phyloP scores from a whole-genome alignment of 2,113 vertebrate genomes.

The Caretta caretta region DNA sequence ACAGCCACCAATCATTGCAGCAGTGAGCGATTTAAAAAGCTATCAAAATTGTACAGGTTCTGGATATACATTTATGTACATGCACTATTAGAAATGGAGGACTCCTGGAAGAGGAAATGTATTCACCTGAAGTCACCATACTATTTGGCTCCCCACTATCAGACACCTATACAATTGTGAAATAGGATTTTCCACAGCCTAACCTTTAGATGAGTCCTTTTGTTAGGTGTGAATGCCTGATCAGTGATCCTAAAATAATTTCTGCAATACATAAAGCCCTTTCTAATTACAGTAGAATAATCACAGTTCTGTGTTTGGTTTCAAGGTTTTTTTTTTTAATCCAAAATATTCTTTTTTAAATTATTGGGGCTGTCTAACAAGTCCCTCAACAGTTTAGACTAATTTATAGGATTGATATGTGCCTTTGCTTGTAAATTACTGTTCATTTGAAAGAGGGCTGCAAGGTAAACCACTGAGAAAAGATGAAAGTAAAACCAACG shows the following conservation, averaged over 20 bases:
- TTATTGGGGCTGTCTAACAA: background rate
- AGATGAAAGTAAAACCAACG: background rate
- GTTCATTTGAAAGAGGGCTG: background rate
- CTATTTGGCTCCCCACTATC: background rate
- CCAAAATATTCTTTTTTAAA: background rate
- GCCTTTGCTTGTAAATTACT: background rate
- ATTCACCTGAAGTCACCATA: background rate
- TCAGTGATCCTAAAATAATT: background rate
- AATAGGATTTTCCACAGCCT: background rate
- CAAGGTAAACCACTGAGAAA: background rate
- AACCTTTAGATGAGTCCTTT: background rate
- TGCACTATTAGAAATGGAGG: background rate
- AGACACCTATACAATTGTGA: background rate
- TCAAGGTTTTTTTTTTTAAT: background rate
- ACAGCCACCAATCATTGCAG: background rate
- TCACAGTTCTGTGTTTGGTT: background rate
- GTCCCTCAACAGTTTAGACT: background rate
- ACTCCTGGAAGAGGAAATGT: background rate
- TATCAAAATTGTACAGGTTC: background rate
- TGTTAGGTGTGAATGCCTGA: background rate
- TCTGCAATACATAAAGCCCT: background rate
- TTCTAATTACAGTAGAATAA: background rate
- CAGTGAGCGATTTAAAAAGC: background rate
- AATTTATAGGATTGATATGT: background rate
- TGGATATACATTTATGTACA: background rate